phyloP scores from a whole-genome alignment of 2,113 vertebrate genomes.

The Arvicanthis niloticus region DNA sequence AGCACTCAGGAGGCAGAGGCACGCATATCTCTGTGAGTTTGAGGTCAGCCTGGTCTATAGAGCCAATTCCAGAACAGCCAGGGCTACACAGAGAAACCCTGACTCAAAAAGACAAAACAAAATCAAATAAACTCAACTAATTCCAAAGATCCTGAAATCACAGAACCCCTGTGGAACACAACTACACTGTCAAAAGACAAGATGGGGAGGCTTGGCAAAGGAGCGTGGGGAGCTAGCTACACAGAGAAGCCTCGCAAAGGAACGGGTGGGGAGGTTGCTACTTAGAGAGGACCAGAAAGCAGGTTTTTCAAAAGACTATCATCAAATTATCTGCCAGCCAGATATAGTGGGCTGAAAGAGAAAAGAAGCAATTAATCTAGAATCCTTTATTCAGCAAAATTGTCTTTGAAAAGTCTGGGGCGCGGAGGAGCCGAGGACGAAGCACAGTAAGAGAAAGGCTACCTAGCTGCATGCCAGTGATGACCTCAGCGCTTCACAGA shows the following conservation, averaged over 20 bases:
- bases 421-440: background rate
- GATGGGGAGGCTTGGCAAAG: background rate
- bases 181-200: background rate
- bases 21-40: background rate
- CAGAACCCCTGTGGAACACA: background rate
- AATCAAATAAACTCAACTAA: background rate
- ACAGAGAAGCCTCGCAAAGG: background rate
- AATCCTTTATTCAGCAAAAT: background rate
- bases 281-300: background rate
- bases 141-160: background rate
- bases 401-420: background rate
- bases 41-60: background rate
- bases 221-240: background rate
- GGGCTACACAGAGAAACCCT: background rate
- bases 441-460: background rate
- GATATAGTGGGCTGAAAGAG: background rate
- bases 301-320: background rate
- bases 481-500: background rate
- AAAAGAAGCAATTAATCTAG: background rate
- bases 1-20: background rate
- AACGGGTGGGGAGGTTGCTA: background rate
- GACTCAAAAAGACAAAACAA: background rate
- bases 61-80: background rate
- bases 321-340: background rate
- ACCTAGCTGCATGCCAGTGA: background rate